Base-by-base conservation (phyloP, 2,888 invertebrate genomes). In the Xanthostigma xanthostigma region DNA sequence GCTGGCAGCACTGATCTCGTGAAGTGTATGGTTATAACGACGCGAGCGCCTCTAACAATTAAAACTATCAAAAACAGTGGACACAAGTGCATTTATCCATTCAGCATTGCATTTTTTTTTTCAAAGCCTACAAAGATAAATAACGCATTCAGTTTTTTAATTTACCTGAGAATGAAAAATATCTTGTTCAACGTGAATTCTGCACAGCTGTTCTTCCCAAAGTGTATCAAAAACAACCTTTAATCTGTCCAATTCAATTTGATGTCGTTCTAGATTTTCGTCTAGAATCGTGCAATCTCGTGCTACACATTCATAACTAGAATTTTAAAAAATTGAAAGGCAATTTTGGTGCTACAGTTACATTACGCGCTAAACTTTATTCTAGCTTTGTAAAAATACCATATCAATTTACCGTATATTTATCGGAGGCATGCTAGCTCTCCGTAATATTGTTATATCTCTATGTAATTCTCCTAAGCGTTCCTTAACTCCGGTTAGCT, bases 201-300 rank as follows among this genome's bases (percentile, higher is more conserved):
- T 69, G 64, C 82, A 80, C 33, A 83, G 63, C 57, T 81, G 80
- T 58, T 83, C 82, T 59, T 84, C 82, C 84, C 84, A 84, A 2
- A 80, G 71, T 43, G 77, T 67, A 53, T 79, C 78, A 56, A 80
- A 79, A 6, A 74, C 69, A 8, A 70, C 67, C 48, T 74, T 68
- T 58, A 79, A 68, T 43, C 76, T 66, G 50, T 79, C 79, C 52
- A 79, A 60, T 58, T 79, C 79, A 38, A 71, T 66, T 55, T 78
- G 76, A 57, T 78, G 76, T 52, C 75, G 66, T 53, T 76, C 76
- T 41, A 79, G 59, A 50, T 74, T 77, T 50, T 78, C 75, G 56
- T 79, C 78, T 39, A 80, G 60, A 41, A 74, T 56, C 11, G 73
- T 62, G 57, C 79, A 79, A 57, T 79, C 79, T 46, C 75, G 61